Evolutionary conservation across 2,113 vertebrate species (phyloP), one percentile per base, ranked within the genome.

Genomic region (Pampusana beccarii): DNA sequence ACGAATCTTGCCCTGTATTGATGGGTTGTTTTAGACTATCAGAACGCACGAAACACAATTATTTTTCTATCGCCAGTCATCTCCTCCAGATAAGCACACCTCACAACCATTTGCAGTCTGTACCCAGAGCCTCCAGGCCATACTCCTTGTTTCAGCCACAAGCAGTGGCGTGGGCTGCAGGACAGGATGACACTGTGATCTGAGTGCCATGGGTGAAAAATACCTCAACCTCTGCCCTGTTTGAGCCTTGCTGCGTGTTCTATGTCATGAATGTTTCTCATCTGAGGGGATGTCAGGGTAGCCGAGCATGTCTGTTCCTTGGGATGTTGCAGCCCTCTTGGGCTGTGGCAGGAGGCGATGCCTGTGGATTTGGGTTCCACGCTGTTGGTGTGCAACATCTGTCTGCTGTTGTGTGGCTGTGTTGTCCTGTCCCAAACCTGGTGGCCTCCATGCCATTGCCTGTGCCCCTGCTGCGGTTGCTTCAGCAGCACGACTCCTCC

Each of bases 381-480:
- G 2, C 33, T 16, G 56, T 26, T 16, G 1, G 1, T n/a, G 42
- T 31, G 54, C 34, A 9, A 12, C 48, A 48, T 18, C 31, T 3
- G 4, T 0, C 23, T n/a, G 40, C 6, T 0, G 1, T 46, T 53
- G 20, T 3, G 1, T 10, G 23, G 19, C n/a, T 1, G 0, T 16
- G 10, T 20, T 66, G 44, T 54, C 23, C 23, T 64, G 14, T 36
- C 38, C 29, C 18, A 48, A 40, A 11, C 17, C 24, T 5, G 8
- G 23, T 26, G 48, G 17, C 10, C 15, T 6, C 33, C 9, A 12
- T 74, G 50, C 12, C 14, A 0, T 6, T n/a, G 44, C 20, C 62
- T 0, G 0, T 23, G 16, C 6, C 18, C 28, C 6, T 1, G 5
- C 10, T 9, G 5, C 5, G 5, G 13, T 38, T 0, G 0, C 24